Evolutionary conservation across 2,113 vertebrate genomes (phyloP).

Genomic region (Trochalopteron elliotii): DNA sequence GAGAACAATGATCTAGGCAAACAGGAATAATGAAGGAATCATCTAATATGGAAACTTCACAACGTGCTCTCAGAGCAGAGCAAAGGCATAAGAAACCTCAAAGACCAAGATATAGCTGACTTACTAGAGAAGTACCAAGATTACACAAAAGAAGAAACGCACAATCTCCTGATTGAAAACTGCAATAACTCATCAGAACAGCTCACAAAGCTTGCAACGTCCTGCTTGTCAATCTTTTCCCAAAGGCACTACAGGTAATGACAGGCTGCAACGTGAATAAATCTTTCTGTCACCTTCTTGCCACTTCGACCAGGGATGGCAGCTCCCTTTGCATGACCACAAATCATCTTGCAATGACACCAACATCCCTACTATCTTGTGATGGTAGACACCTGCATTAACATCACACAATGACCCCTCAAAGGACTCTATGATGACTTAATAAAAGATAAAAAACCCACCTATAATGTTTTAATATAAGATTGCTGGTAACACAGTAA

Average conservation of each 20-base stretch:
- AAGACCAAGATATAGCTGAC: neutral
- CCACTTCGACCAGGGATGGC: neutral
- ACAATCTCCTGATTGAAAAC: neutral
- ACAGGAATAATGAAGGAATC: neutral
- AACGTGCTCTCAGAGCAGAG: neutral
- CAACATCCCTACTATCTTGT: neutral
- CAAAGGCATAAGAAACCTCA: neutral
- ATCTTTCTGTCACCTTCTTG: neutral
- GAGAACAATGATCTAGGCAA: neutral
- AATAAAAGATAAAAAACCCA: neutral
- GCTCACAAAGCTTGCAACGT: accelerated
- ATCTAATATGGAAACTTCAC: neutral
- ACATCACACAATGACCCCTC: neutral
- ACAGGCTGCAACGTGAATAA: neutral
- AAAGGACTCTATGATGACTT: neutral
- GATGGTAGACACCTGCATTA: neutral
- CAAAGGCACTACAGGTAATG: neutral
- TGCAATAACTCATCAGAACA: neutral
- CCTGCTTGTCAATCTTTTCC: neutral
- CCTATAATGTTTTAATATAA: neutral
- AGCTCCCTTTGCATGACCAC: neutral
- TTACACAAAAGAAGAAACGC: neutral
- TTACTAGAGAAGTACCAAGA: neutral
- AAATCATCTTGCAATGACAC: neutral
- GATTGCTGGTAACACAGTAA: neutral